Percentiles rank a stretch among this genome's conserved stretches.
phyloP scores from a whole-genome alignment of 2,113 vertebrate species.

The Microtus pennsylvanicus region DNA sequence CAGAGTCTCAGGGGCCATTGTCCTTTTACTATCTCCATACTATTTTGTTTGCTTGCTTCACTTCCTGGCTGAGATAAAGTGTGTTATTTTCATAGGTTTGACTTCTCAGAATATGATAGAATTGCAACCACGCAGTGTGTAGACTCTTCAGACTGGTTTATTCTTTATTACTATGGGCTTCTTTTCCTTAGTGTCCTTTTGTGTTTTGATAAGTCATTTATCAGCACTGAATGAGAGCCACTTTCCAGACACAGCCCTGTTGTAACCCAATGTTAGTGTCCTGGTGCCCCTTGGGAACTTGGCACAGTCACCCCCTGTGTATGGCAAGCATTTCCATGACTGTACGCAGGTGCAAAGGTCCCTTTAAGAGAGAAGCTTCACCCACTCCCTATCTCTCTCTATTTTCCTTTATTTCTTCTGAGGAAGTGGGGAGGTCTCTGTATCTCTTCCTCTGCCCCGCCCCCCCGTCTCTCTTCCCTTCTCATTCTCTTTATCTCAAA shows the following conservation, averaged over 20 bases:
- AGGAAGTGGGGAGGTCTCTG: too few species aligned
- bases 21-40: not conserved
- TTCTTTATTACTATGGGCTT: not conserved
- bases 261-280: not conserved
- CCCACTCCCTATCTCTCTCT: too few species aligned
- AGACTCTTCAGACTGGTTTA: not conserved
- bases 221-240: not conserved
- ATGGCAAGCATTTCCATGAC: too few species aligned
- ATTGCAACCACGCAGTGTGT: not conserved
- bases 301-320: too few species aligned
- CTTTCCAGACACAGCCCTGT: not conserved
- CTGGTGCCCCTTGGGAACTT: too few species aligned
- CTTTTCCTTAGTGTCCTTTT: not conserved
- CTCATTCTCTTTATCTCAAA: too few species aligned
- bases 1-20: not conserved
- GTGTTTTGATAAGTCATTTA: not conserved
- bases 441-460: too few species aligned
- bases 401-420: too few species aligned
- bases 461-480: too few species aligned
- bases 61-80: not conserved
- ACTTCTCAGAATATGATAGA: not conserved
- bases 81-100: not conserved
- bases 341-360: too few species aligned
- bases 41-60: not conserved
- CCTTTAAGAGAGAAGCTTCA: too few species aligned